A percentile compares a stretch with the other conserved stretches of the same genome.
phyloP scores from a whole-genome alignment of 2,888 invertebrate species.

The Magallana nippona region DNA sequence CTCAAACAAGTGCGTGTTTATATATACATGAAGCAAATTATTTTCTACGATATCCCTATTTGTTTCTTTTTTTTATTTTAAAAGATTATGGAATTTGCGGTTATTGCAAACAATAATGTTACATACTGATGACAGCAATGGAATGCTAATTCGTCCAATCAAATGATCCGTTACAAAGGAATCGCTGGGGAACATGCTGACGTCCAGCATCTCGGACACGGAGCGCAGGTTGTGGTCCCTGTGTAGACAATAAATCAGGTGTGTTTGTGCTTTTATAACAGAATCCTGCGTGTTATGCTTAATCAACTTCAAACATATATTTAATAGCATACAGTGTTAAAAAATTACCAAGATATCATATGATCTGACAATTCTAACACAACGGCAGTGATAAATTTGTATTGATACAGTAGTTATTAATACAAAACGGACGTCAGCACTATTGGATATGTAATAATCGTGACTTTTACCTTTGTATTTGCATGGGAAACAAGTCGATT shows the following conservation, averaged over 20 bases:
- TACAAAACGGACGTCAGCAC: no score
- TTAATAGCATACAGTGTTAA: neutral
- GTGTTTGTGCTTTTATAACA: no score
- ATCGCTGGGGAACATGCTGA: constrained; percentile 26
- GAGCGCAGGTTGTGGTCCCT: neutral
- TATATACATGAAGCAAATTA: no score
- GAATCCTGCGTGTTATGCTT: no score
- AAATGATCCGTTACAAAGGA: neutral
- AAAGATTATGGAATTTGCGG: neutral
- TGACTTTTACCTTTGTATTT: neutral
- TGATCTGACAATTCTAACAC: no score
- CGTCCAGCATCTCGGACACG: constrained; percentile 38
- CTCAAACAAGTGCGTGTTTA: no score
- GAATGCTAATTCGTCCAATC: neutral
- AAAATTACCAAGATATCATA: neutral
- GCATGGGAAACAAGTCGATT: neutral
- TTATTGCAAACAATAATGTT: neutral
- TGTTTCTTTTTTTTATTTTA: no score
- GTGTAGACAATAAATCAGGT: neutral
- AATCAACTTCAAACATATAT: neutral
- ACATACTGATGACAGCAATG: neutral
- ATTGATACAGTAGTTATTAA: no score
- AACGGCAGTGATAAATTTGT: no score
- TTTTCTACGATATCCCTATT: no score
- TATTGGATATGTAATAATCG: no score